Evolutionary conservation across 1,140 invertebrate species (phyloP), one percentile per base, ranked within the genome.

Genomic region (Ptiloglossa arizonensis): DNA sequence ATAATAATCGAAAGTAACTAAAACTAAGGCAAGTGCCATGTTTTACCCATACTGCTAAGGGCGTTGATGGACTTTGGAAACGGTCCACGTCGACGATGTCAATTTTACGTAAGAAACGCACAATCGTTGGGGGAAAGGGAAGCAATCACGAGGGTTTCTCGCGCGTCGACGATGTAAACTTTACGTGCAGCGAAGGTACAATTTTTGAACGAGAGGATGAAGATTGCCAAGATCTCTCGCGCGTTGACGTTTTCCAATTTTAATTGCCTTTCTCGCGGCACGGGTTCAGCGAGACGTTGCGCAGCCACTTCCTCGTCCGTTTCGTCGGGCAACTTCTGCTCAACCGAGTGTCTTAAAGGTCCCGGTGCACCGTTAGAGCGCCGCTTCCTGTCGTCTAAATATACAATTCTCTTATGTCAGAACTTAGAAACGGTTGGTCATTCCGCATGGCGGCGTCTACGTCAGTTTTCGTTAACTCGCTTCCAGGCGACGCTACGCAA

Each of bases 381-480:
- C 19, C 59, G 22, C 48, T 72, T 79, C 71, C 44, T 60, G 32
- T 46, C 62, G 71, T 66, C 77, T 79, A 79, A 79, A 79, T 79
- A 79, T 79, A 79, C 71, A 62, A 74, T 52, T 57, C 68, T 74
- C 62, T 74, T 63, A 52, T 74, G 71, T 35, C 35, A 27, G 46
- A 73, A 73, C 22, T 38, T 9, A 32, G 50, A 74, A 66, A 67
- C n/a, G 52, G 62, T 22, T 22, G 77, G 60, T 67, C 70, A 52
- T 79, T 60, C 41, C 46, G 48, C 48, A n/a, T 48, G 74, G 32
- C 52, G 54, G 44, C 54, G 29, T 50, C 73, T 54, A 78, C 78
- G 85, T 86, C 87, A 82, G 77, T 86, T 88, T 88, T 81, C 81
- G 83, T 87, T 86, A 81, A 83, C 81, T 64, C 57, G 46, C 6